These are phyloP conservation scores for Hydropotes inermis DNA, from an alignment of 2,113 vertebrate genomes.

Conservation along the genomic window DNA sequence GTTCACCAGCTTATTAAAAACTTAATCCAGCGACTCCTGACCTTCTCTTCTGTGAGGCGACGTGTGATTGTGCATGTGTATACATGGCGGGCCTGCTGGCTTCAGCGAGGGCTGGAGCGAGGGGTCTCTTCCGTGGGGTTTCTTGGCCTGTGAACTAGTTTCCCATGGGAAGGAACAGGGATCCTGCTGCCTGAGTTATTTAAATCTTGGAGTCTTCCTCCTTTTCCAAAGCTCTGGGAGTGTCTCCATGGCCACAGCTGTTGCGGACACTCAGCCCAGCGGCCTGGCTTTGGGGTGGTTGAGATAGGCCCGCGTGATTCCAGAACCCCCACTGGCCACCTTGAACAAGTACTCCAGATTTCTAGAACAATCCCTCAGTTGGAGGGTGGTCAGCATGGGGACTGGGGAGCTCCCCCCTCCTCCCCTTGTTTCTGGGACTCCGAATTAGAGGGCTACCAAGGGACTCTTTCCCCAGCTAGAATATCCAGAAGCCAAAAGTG, in stretches of 20 bases:
- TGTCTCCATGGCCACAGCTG: slow-evolving; percentile 52
- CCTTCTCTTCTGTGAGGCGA: background rate
- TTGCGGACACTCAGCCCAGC: background rate
- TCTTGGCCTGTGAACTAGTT: slow-evolving; percentile 54
- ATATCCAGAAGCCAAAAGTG: slow-evolving; percentile 60
- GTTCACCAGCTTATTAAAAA: slow-evolving; percentile 63
- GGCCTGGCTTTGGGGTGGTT: slow-evolving; percentile 3
- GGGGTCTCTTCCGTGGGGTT: background rate
- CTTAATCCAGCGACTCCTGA: slow-evolving; percentile 1
- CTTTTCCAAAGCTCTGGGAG: slow-evolving; percentile 50
- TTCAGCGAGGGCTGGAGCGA: background rate
- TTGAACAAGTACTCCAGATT: background rate
- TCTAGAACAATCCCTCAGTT: slow-evolving; percentile 38
- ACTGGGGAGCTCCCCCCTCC: background rate
- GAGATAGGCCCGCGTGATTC: background rate
- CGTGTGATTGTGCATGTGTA: background rate
- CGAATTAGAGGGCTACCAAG: background rate
- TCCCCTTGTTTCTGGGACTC: background rate
- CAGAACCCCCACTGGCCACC: background rate
- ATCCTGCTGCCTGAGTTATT: slow-evolving; percentile 69
- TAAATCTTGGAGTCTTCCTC: slow-evolving; percentile 59
- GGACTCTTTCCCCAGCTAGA: slow-evolving; percentile 39
- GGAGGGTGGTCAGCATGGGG: background rate
- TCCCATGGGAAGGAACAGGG: slow-evolving; percentile 69
- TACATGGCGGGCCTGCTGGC: background rate